Evolutionary conservation across 2,113 vertebrate species (phyloP).

Genomic region (Mirza zaza): DNA sequence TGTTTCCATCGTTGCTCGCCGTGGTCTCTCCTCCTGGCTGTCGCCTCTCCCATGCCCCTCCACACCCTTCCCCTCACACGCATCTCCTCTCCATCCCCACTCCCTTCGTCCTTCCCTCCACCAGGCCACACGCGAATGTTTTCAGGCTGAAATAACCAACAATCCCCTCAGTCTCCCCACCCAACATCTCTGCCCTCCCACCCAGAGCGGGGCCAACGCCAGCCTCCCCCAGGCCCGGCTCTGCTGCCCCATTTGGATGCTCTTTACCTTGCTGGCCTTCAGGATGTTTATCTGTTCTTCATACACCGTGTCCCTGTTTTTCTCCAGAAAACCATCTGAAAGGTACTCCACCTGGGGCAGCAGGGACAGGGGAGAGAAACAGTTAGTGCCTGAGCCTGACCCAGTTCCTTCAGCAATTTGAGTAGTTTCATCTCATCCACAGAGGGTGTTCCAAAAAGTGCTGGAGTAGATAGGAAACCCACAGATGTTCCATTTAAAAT

Average conservation of each 20-base stretch:
- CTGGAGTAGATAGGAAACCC: neutral
- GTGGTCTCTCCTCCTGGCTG: neutral
- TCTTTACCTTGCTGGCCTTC: slow-evolving; percentile 92
- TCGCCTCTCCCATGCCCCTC: rapidly evolving
- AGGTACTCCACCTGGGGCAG: slow-evolving; percentile 91
- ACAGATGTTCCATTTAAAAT: neutral
- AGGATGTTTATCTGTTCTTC: slow-evolving; percentile 96
- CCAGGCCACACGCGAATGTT: neutral
- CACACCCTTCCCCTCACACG: neutral
- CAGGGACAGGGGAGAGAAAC: neutral
- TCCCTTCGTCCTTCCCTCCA: neutral
- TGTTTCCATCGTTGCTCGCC: neutral
- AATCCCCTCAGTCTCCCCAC: neutral
- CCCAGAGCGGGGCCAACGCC: rapidly evolving
- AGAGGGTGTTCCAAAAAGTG: neutral
- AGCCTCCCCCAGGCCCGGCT: rapidly evolving
- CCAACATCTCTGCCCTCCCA: neutral
- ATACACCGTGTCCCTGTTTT: slow-evolving; percentile 94
- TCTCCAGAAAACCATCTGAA: slow-evolving; percentile 93
- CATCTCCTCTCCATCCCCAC: neutral
- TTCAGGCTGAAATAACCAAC: neutral
- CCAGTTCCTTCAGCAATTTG: rapidly evolving
- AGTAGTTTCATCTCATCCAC: neutral
- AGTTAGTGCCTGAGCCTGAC: neutral
- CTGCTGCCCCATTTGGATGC: neutral